These are phyloP conservation scores for Chrysina gloriosa DNA, from an alignment of 2,888 invertebrate genomes.

Conservation along the genomic window DNA sequence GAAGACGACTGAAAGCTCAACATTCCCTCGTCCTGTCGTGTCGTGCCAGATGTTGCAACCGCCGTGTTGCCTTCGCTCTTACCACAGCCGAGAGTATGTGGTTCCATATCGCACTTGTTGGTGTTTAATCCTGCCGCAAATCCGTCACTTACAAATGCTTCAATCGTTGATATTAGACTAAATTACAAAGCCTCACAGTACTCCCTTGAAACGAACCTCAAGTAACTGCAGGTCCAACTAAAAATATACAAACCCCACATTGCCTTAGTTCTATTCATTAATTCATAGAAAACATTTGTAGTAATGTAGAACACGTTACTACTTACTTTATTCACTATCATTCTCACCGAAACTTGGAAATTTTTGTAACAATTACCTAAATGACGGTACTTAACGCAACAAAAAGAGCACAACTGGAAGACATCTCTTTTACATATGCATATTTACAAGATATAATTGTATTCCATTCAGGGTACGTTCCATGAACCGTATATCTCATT, in stretches of 20 bases:
- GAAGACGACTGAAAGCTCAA: conserved; percentile 37
- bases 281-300: no score
- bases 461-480: no score
- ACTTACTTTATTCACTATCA: no score
- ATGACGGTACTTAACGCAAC: no score
- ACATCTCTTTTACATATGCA: no score
- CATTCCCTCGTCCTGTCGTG: conserved; percentile 42
- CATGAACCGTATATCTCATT: no score
- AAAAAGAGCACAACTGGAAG: no score
- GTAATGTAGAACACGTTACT: no score
- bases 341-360: no score
- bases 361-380: no score
- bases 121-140: conserved; percentile 55
- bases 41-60: conserved; percentile 38
- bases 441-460: no score
- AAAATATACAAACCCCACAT: not conserved
- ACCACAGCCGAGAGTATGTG: conserved; percentile 52
- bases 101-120: conserved; percentile 58
- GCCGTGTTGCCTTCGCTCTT: conserved; percentile 27
- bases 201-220: conserved; percentile 24
- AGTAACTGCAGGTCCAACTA: conserved; percentile 16
- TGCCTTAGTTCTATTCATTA: no score
- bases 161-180: conserved; percentile 49
- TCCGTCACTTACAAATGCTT: conserved; percentile 57
- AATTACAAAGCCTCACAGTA: conserved; percentile 44